Conservation (phyloP, 2,797 vertebrate species). For the Allobates femoralis region DNA sequence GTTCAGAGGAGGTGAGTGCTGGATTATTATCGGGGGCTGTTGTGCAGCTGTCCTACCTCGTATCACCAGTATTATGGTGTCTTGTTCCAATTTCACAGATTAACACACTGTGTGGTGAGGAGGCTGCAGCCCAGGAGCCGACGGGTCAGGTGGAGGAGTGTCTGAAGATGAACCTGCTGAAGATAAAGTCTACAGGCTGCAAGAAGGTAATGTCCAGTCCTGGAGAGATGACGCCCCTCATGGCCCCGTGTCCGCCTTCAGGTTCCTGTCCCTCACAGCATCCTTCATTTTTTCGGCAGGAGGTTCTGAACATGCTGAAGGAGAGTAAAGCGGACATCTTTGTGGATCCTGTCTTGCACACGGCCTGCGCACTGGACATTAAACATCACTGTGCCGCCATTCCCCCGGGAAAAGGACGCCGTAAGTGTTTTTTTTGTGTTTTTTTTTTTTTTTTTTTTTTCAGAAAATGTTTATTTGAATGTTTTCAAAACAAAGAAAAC, state of each 20-base stretch:
- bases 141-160: constrained; percentile 97
- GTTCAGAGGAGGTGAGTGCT: constrained; percentile 86
- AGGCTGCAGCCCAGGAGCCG: constrained; percentile 96
- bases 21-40: background rate
- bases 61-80: background rate
- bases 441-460: background rate
- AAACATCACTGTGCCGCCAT: constrained; percentile 98
- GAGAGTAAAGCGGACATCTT: constrained; percentile 98
- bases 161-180: constrained; percentile 94
- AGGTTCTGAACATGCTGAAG: constrained; percentile 96
- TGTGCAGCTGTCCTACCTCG: no score
- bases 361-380: constrained; percentile 95
- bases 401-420: constrained; percentile 89
- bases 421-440: constrained; percentile 78
- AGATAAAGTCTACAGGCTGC: constrained; percentile 89
- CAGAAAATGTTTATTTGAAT: no score
- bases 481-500: no score
- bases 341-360: constrained; percentile 96
- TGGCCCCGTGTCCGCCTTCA: background rate
- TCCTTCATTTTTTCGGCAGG: constrained; percentile 74
- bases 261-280: background rate
- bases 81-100: constrained; percentile 76
- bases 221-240: background rate
- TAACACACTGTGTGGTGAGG: constrained; percentile 88
- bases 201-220: constrained; percentile 84